phyloP scores from a whole-genome alignment of 2,888 invertebrate species.

The Formica aserva region DNA sequence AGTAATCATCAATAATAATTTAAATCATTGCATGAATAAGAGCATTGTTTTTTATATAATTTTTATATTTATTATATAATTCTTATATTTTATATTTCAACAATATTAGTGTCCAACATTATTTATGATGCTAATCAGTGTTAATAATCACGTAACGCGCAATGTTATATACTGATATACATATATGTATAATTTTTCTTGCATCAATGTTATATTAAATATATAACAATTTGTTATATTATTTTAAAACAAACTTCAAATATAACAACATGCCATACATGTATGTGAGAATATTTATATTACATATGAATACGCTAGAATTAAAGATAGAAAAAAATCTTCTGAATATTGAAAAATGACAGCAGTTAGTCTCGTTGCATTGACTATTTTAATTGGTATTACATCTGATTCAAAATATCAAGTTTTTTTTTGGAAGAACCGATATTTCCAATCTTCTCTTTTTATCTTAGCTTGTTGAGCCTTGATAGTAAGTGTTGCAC shows the following conservation, averaged over 20 bases:
- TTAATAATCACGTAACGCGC: conserved; percentile 3
- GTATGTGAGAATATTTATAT: background rate
- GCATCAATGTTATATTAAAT: background rate
- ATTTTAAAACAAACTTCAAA: conserved; percentile 2
- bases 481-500: background rate
- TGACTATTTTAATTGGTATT: background rate
- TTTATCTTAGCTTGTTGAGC: background rate
- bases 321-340: background rate
- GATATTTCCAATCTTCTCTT: background rate
- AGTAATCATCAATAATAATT: conserved; percentile 2
- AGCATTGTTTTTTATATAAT: background rate
- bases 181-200: background rate
- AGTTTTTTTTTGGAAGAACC: background rate
- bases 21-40: conserved; percentile 1
- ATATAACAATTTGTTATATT: background rate
- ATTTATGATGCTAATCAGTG: background rate
- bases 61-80: background rate
- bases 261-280: background rate
- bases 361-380: background rate
- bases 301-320: background rate
- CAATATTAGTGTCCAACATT: background rate
- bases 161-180: background rate
- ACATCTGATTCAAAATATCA: background rate
- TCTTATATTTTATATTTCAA: too few species aligned
- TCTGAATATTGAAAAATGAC: background rate